Base-by-base conservation (phyloP, 2,888 invertebrate species). In the Hydroisotoma schaefferi region DNA sequence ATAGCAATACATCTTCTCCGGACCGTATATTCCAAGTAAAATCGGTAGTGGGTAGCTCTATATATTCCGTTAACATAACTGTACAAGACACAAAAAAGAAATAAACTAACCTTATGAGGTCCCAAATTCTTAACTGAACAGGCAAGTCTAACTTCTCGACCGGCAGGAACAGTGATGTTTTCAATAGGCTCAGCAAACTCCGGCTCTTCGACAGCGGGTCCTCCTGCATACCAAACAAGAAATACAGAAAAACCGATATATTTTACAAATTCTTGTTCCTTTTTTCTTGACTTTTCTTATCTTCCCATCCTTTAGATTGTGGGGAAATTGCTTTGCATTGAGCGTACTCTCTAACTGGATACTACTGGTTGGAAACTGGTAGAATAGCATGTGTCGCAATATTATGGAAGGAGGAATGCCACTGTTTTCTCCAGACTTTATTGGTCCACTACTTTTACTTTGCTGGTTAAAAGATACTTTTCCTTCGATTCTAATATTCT, bases 71-170 rank as follows among this genome's bases (percentile, higher is more conserved):
- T n/a, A n/a, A n/a, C n/a, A n/a, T n/a, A n/a, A n/a, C n/a, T n/a
- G n/a, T n/a, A n/a, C n/a, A n/a, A n/a, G n/a, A 33, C 15, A 15
- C 6, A 43, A 18, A 43, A 43, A 12, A 40, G 22, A 23, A 40
- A 27, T 15, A 25, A 18, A 63, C 82, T 80, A 81, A 92, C 93
- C 87, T 92, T 93, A 77, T 89, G 92, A 44, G 87, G 85, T 73
- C 91, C 92, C 63, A 93, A 84, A 79, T 93, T 90, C 78, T 90
- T 91, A 73, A 93, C 93, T 37, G 90, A 88, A 79, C 93, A 93
- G 57, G 90, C 88, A 74, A 93, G 84, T 75, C 88, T 89, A 74
- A 92, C 89, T 77, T 86, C 90, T 72, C 92, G 84, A 69, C 93
- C 93, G 63, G 91, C 90, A 63, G 92, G 88, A 69, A 91, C 90